phyloP scores from a whole-genome alignment of 64 coral and sea anemone genomes.

The Dendronephthya gigantea region DNA sequence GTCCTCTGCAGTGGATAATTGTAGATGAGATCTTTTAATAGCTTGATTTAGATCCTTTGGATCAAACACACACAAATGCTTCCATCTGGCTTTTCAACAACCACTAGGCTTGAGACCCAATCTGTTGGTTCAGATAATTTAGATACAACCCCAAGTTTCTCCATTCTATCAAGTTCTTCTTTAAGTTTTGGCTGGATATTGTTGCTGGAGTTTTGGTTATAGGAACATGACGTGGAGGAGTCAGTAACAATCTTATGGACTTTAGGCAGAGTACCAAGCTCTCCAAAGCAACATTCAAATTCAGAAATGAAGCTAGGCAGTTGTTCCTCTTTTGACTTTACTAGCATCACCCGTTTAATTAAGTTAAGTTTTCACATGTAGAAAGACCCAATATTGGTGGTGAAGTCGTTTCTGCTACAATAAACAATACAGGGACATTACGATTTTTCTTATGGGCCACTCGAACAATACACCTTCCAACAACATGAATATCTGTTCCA shows the following conservation, averaged over 20 bases:
- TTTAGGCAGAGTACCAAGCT: slow-evolving; percentile 21
- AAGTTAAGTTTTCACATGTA: slow-evolving; percentile 27
- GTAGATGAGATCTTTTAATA: too few species aligned
- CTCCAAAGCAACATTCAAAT: slow-evolving; percentile 35
- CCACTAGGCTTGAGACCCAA: slow-evolving; percentile 48
- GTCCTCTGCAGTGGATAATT: too few species aligned
- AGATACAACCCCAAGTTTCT: slow-evolving; percentile 22
- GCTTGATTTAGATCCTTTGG: too few species aligned
- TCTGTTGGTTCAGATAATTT: slow-evolving; percentile 48
- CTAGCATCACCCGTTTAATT: slow-evolving; percentile 15
- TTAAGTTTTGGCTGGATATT: slow-evolving; percentile 30
- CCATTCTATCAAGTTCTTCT: slow-evolving; percentile 28
- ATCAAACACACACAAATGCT: too few species aligned
- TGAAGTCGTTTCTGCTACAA: slow-evolving; percentile 13
- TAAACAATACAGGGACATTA: neutral
- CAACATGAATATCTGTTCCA: neutral
- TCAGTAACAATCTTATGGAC: slow-evolving; percentile 41
- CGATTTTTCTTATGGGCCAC: neutral
- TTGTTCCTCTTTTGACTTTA: slow-evolving; percentile 25
- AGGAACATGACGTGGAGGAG: too few species aligned
- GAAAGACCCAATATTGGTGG: slow-evolving; percentile 38
- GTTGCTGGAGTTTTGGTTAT: too few species aligned
- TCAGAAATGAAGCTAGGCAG: slow-evolving; percentile 20
- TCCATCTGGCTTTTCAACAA: too few species aligned
- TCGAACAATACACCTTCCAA: neutral